Conservation (phyloP, 2,113 vertebrate genomes). For the Aix galericulata region DNA sequence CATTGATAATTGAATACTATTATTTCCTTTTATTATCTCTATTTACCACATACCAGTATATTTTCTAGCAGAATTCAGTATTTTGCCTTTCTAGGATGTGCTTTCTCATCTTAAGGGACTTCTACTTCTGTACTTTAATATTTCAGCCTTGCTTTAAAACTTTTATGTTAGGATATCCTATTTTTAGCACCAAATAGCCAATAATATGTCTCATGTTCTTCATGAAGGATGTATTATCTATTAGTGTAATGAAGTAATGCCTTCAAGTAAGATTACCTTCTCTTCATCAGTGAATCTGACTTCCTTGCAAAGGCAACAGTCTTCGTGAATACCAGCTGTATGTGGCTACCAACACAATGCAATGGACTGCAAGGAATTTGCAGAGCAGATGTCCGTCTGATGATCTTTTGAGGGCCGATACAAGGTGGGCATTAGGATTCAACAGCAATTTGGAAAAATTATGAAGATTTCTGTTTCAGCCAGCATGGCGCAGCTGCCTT, state of each 20-base stretch:
- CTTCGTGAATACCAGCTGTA: neutral
- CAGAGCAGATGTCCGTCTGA: fast-evolving
- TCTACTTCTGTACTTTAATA: conserved; percentile 11
- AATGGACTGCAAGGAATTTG: neutral
- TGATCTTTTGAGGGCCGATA: neutral
- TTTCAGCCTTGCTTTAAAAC: conserved; percentile 22
- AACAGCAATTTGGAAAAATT: neutral
- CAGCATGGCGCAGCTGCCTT: neutral
- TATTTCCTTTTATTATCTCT: neutral
- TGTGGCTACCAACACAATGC: fast-evolving
- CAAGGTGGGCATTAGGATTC: neutral
- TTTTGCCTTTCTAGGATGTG: neutral
- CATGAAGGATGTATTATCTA: conserved; percentile 30
- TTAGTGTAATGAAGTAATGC: conserved; percentile 28
- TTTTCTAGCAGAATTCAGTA: neutral
- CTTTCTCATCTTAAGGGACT: neutral
- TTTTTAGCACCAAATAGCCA: conserved; percentile 43
- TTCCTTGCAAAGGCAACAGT: neutral
- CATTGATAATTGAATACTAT: neutral
- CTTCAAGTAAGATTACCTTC: conserved; percentile 3
- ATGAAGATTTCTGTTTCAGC: fast-evolving
- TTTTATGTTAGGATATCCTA: conserved; percentile 21
- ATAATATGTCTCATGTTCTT: conserved; percentile 25
- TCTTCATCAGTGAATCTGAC: neutral
- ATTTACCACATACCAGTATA: neutral